Evolutionary conservation across 2,888 invertebrate species (phyloP).

Genomic region (Anthophora plumipes): DNA sequence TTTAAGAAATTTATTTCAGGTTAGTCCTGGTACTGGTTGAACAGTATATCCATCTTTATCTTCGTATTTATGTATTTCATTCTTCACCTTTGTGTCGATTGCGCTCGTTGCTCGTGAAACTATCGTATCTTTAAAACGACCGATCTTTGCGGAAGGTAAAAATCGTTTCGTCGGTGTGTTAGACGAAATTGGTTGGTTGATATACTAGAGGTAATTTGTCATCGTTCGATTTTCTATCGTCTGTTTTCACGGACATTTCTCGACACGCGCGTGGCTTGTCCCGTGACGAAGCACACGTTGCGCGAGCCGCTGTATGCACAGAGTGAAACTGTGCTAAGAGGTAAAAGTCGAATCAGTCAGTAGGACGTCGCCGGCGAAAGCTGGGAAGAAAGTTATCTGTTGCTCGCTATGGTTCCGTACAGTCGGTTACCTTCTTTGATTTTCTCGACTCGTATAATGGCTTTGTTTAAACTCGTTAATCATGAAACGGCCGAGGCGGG

Average conservation of each 20-base stretch:
- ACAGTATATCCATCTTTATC: too few species aligned
- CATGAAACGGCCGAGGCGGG: too few species aligned
- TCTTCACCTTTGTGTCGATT: too few species aligned
- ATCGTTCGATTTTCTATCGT: conserved; percentile 10
- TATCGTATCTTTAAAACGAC: neutral
- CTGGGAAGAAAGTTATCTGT: conserved; percentile 80
- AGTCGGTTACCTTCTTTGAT: conserved; percentile 35
- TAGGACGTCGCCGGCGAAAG: conserved; percentile 82
- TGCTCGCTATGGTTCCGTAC: conserved; percentile 61
- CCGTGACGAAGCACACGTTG: conserved; percentile 6
- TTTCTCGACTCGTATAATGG: conserved; percentile 27
- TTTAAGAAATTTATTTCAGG: too few species aligned
- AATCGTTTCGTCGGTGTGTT: too few species aligned
- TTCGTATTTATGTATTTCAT: too few species aligned
- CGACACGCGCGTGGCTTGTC: conserved; percentile 7
- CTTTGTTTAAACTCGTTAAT: conserved; percentile 14
- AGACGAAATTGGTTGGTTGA: too few species aligned
- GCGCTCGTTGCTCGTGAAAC: conserved; percentile 1
- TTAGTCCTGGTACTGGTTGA: too few species aligned
- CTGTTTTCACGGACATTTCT: conserved; percentile 10
- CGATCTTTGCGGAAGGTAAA: neutral
- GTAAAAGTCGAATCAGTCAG: conserved; percentile 83
- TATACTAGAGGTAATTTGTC: neutral
- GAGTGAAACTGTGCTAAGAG: conserved; percentile 83
- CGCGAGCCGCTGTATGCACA: conserved; percentile 42